Conservation (phyloP, 2,113 vertebrate genomes). For the Nycticebus coucang region DNA sequence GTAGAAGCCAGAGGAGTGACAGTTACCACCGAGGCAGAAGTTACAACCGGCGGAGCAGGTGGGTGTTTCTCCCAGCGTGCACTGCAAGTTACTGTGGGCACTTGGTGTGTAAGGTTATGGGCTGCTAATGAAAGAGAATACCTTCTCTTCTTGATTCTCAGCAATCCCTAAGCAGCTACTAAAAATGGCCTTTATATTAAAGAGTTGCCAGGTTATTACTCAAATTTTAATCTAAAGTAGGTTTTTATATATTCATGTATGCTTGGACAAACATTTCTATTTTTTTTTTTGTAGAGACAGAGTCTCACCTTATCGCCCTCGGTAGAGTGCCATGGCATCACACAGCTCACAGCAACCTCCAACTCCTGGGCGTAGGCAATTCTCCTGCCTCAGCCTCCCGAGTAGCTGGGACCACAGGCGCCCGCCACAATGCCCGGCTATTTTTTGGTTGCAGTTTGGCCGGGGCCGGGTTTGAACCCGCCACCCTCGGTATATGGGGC, state of each 20-base stretch:
- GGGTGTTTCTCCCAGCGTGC: not conserved
- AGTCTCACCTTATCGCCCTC: too few relatives aligned
- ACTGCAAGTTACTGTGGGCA: not conserved
- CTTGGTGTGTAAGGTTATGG: not conserved
- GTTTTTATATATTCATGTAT: not conserved
- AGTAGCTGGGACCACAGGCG: too few relatives aligned
- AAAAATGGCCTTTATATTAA: not conserved
- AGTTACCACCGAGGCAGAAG: conserved; percentile 89
- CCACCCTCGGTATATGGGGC: too few relatives aligned
- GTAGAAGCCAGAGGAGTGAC: conserved; percentile 88
- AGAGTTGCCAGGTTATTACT: not conserved
- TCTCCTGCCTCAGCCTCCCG: too few relatives aligned
- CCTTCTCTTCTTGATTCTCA: not conserved
- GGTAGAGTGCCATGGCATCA: too few relatives aligned
- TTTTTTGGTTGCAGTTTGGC: too few relatives aligned
- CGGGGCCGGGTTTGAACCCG: too few relatives aligned
- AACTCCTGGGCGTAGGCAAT: too few relatives aligned
- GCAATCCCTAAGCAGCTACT: not conserved
- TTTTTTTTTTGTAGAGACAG: too few relatives aligned
- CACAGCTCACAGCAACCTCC: too few relatives aligned
- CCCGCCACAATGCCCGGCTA: too few relatives aligned
- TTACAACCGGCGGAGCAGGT: conserved; percentile 92
- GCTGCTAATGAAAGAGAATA: not conserved
- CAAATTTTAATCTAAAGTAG: not conserved
- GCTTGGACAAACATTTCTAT: not conserved